Evolutionary conservation across 2,888 invertebrate species (phyloP).

Genomic region (Acrobasis suavella): DNA sequence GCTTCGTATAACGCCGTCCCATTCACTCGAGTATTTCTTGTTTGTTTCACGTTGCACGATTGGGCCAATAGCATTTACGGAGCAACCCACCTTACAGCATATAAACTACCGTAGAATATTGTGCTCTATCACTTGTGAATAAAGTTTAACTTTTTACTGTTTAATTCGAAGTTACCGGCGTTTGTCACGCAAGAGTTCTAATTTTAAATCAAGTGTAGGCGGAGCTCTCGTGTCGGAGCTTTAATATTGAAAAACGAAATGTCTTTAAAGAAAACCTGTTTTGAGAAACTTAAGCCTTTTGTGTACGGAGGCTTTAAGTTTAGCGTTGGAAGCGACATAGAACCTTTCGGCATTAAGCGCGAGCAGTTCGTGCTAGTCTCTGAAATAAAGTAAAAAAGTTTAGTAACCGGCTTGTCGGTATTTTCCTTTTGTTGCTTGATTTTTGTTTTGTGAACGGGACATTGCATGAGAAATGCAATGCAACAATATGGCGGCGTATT

Average conservation of each 20-base stretch:
- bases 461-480: conserved; percentile 80
- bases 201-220: conserved; percentile 83
- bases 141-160: conserved; percentile 80
- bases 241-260: conserved; percentile 80
- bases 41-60: conserved; percentile 77
- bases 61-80: conserved; percentile 80
- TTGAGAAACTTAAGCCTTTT: conserved; percentile 81
- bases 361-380: conserved; percentile 50
- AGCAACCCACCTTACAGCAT: conserved; percentile 79
- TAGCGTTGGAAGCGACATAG: conserved; percentile 63
- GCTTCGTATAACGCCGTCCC: conserved; percentile 61
- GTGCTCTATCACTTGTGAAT: conserved; percentile 74
- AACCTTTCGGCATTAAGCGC: conserved; percentile 55
- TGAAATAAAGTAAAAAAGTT: conserved; percentile 80
- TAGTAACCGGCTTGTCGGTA: conserved; percentile 80
- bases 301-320: conserved; percentile 72
- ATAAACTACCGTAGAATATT: conserved; percentile 75
- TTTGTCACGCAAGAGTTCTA: conserved; percentile 82
- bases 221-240: conserved; percentile 76
- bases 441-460: conserved; percentile 78
- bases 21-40: conserved; percentile 73
- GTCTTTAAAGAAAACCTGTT: conserved; percentile 80
- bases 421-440: conserved; percentile 78
- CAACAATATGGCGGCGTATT: conserved; percentile 75
- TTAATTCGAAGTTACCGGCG: conserved; percentile 78